Evolutionary conservation across 2,888 invertebrate genomes (phyloP), one percentile per base, ranked within the genome.

Genomic region (Athalia circularis): DNA sequence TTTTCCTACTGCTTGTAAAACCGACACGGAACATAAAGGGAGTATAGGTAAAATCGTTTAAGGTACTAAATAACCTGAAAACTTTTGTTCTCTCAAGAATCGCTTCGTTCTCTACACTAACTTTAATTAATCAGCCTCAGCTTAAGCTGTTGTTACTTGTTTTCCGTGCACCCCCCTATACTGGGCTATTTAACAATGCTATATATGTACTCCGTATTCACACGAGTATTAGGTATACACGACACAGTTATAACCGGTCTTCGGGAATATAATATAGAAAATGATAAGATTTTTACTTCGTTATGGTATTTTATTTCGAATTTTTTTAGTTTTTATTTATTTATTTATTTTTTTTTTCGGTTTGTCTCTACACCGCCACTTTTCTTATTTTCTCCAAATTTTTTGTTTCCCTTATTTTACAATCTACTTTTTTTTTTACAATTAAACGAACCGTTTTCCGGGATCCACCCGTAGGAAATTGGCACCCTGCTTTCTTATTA

Each of bases 401-500:
- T 29, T 61, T 61, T 29, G 3, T 13, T 7, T 61, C 4, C 29
- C n/a, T 62, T 8, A 9, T 62, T 29, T 0, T n/a, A n/a, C n/a
- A n/a, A n/a, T n/a, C n/a, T n/a, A n/a, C 1, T 29, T 68, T 68
- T 68, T 54, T 68, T 2, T 15, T 52, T 29, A 13, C 61, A 68
- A 68, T 68, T 50, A 68, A 68, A 54, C 68, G 15, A 54, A 68
- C 54, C 68, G 52, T 52, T 68, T 65, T 50, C 52, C 6, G 43
- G 6, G 29, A 64, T 52, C 50, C 9, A 15, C 68, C 47, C 52
- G 29, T 13, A 29, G 52, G 52, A 68, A 68, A 54, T 52, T 54
- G 68, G 68, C 68, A 54, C 54, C 68, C 68, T 68, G 68, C 52
- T 68, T 68, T 68, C 68, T 54, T 68, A 68, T 54, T 68, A 68